Conservation (phyloP, 2,797 vertebrate species). For the Microcaecilia unicolor region DNA sequence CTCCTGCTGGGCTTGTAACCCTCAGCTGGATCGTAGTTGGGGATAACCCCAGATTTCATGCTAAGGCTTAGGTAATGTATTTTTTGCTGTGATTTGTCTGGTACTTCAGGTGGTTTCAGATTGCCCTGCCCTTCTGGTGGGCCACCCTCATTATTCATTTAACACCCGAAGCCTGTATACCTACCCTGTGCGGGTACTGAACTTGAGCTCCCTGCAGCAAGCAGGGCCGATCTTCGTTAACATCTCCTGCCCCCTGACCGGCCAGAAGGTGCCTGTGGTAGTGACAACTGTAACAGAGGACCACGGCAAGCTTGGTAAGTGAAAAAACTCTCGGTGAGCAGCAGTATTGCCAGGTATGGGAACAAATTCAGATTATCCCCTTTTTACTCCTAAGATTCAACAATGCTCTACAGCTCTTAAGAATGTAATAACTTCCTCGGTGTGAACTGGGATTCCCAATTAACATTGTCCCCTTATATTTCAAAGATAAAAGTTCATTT, state of each 20-base stretch:
- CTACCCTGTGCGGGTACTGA: conserved; percentile 12
- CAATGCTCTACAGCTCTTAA: no score
- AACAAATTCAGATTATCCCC: no score
- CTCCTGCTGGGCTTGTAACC: background rate
- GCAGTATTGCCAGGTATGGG: no score
- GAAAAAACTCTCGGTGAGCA: no score
- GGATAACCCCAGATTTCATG: no score
- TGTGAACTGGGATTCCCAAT: no score
- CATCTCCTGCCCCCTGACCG: conserved; percentile 31
- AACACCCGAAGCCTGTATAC: conserved; percentile 13
- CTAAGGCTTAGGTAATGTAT: no score
- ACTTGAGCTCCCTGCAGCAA: conserved; percentile 35
- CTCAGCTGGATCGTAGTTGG: no score
- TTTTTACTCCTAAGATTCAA: no score
- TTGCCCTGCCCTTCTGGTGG: conserved; percentile 16
- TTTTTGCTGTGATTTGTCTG: background rate
- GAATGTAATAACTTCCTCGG: no score
- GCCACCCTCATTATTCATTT: background rate
- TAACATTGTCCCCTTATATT: no score
- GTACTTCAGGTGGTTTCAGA: conserved; percentile 33
- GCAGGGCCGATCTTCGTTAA: conserved; percentile 27
- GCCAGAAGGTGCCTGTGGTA: conserved; percentile 20
- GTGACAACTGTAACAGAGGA: conserved; percentile 2
- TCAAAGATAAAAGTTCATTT: no score
- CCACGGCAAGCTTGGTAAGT: conserved; percentile 12